These are phyloP conservation scores for Marmota flaviventris DNA, from an alignment of 2,113 vertebrate species.

Conservation along the genomic window DNA sequence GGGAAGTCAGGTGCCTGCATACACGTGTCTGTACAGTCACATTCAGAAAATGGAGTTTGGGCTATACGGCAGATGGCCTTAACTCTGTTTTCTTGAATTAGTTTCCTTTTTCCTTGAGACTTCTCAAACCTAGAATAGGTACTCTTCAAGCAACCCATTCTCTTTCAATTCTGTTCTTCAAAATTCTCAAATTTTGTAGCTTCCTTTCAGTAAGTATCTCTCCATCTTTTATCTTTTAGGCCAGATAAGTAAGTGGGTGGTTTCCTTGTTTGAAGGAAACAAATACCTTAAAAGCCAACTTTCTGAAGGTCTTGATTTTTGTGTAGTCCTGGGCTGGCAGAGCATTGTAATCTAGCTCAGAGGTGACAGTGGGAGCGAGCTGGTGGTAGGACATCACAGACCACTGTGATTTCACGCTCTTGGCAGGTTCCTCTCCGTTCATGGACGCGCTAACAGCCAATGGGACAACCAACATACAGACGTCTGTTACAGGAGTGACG, in stretches of 20 bases:
- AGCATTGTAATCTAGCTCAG: background rate
- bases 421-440: constrained; percentile 91
- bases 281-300: background rate
- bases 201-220: background rate
- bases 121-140: background rate
- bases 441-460: constrained; percentile 93
- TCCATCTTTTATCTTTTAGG: background rate
- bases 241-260: background rate
- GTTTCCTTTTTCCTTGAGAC: background rate
- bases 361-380: background rate
- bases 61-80: background rate
- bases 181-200: background rate
- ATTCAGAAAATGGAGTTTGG: background rate
- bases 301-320: background rate
- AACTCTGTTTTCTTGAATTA: background rate
- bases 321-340: background rate
- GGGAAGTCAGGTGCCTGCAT: background rate
- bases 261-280: background rate
- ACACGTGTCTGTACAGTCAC: rapidly evolving
- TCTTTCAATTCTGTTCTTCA: background rate
- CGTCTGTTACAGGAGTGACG: constrained; percentile 88
- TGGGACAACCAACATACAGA: constrained; percentile 90
- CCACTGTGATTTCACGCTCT: constrained; percentile 71
- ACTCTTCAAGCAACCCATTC: background rate
- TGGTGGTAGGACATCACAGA: constrained; percentile 17